These are phyloP conservation scores for Homalodisca vitripennis DNA, from an alignment of 1,140 invertebrate genomes.

Conservation along the genomic window DNA sequence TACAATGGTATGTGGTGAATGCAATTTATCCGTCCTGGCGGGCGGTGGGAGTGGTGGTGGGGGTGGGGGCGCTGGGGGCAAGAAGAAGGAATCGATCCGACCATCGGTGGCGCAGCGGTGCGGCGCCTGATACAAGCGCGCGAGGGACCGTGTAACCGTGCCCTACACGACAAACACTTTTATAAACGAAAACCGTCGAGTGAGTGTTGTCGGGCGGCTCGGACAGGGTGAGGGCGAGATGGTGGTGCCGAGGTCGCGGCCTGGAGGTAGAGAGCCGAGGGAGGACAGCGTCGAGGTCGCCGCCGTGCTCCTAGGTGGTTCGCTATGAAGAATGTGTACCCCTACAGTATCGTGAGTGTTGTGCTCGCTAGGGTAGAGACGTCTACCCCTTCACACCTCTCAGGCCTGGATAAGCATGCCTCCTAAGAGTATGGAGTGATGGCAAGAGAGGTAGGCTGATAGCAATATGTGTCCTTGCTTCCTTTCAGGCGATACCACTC, in stretches of 20 bases:
- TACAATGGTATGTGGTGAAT: not conserved
- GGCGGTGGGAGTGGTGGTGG: not conserved
- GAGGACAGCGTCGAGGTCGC: too few relatives aligned
- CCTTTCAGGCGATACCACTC: too few relatives aligned
- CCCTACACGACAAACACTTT: not conserved
- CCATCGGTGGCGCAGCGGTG: not conserved
- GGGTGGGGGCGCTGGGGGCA: not conserved
- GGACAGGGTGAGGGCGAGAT: too few relatives aligned
- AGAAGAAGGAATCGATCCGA: not conserved
- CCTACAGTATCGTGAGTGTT: not conserved
- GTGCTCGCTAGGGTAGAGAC: not conserved
- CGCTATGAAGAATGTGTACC: not conserved
- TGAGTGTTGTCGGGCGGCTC: too few relatives aligned
- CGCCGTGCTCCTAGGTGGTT: too few relatives aligned
- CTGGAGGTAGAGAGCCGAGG: not conserved
- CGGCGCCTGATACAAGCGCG: too few relatives aligned
- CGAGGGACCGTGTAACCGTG: too few relatives aligned
- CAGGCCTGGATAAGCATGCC: not conserved
- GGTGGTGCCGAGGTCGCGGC: too few relatives aligned
- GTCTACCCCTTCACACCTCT: not conserved
- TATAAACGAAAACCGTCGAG: not conserved
- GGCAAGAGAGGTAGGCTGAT: constrained; percentile 20
- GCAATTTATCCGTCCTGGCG: not conserved
- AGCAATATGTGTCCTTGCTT: too few relatives aligned
- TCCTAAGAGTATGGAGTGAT: constrained; percentile 16